Evolutionary conservation across 2,113 vertebrate species (phyloP).

Genomic region (Caranx melampygus): DNA sequence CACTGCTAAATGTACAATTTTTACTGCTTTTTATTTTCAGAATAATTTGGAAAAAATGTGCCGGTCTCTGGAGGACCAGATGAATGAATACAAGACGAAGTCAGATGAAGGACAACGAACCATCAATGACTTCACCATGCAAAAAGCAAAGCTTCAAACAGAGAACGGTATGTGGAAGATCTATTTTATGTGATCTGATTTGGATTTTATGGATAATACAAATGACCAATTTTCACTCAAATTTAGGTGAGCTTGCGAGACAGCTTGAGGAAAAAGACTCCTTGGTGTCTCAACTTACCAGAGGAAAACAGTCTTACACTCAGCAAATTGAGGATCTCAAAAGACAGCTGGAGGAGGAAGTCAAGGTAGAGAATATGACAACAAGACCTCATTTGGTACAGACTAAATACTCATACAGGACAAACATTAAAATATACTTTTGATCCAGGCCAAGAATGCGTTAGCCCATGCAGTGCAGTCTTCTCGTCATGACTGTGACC

Average conservation of each 20-base stretch:
- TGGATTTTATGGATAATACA: neutral
- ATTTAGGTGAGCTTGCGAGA: slow-evolving; percentile 55
- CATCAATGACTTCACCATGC: slow-evolving; percentile 86
- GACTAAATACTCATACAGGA: neutral
- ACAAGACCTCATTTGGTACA: neutral
- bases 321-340: slow-evolving; percentile 91
- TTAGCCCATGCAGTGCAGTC: slow-evolving; percentile 85
- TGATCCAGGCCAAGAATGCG: slow-evolving; percentile 83
- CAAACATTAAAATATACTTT: neutral
- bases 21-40: slow-evolving; percentile 62
- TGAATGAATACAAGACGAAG: slow-evolving; percentile 86
- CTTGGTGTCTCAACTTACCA: slow-evolving; percentile 86
- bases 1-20: no score
- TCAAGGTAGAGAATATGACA: slow-evolving; percentile 45
- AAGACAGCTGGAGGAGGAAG: slow-evolving; percentile 90
- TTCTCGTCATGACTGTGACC: slow-evolving; percentile 86
- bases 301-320: slow-evolving; percentile 88
- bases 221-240: neutral
- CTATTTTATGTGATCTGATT: neutral
- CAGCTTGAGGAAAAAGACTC: slow-evolving; percentile 90
- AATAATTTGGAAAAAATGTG: slow-evolving; percentile 88
- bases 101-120: slow-evolving; percentile 86
- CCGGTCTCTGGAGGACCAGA: slow-evolving; percentile 88
- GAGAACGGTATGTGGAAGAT: slow-evolving; percentile 76
- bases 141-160: slow-evolving; percentile 88